A percentile compares a stretch with the other conserved stretches of the same genome.
Conservation (phyloP, 1,140 invertebrate genomes). For the Drosophila orosa region DNA sequence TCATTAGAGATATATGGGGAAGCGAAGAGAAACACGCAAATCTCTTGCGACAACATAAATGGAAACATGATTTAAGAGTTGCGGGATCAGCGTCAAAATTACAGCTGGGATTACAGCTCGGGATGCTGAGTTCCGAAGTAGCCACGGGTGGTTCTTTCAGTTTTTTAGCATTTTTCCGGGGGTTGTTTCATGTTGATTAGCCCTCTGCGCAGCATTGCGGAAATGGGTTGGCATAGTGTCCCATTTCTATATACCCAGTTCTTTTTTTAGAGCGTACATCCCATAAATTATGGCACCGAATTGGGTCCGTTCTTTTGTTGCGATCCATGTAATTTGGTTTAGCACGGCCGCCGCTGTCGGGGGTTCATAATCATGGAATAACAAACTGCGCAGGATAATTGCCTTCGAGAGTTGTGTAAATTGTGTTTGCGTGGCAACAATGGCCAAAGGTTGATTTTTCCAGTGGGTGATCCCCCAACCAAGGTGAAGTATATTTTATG, state of each 20-base stretch:
- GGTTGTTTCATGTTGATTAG: slow-evolving; percentile 75
- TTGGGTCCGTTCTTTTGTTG: slow-evolving; percentile 66
- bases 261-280: slow-evolving; percentile 40
- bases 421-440: slow-evolving; percentile 70
- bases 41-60: slow-evolving; percentile 83
- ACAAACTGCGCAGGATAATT: slow-evolving; percentile 79
- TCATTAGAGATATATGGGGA: slow-evolving; percentile 20
- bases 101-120: slow-evolving; percentile 80
- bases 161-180: slow-evolving; percentile 47
- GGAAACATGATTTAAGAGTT: slow-evolving; percentile 81
- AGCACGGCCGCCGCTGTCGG: slow-evolving; percentile 41
- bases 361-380: slow-evolving; percentile 66
- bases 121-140: slow-evolving; percentile 52
- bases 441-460: slow-evolving; percentile 51
- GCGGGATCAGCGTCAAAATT: slow-evolving; percentile 79
- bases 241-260: slow-evolving; percentile 52
- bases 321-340: slow-evolving; percentile 76
- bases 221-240: slow-evolving; percentile 71
- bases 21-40: slow-evolving; percentile 63
- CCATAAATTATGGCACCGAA: slow-evolving; percentile 74
- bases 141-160: slow-evolving; percentile 64
- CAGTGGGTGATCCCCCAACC: slow-evolving; percentile 33
- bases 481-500: background rate
- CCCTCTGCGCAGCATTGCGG: slow-evolving; percentile 73
- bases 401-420: slow-evolving; percentile 63